Evolutionary conservation across 1,140 invertebrate species (phyloP), one percentile per base, ranked within the genome.

Genomic region (Chrysopa pallens): DNA sequence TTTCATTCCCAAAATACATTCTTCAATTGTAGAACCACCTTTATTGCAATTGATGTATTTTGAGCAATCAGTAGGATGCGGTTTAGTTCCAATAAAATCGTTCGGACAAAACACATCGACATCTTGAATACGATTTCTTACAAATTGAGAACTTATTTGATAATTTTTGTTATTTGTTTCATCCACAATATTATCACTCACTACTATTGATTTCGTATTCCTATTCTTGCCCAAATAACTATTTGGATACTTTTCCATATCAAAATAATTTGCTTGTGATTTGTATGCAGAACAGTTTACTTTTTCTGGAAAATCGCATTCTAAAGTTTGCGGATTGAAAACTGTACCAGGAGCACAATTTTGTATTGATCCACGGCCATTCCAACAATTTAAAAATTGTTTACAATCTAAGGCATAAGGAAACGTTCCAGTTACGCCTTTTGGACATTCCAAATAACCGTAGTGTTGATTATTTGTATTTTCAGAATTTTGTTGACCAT

Each of bases 11-110:
- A 74, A 69, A 1, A 69, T 64, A 52, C 80, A 84, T 6, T 68
- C 67, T 50, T 74, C 67, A 2, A 74, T 59, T 31, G 60, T 55
- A 8, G 70, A 68, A 23, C 67, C 57, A 1, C 75, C 76, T 23
- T 72, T 68, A 56, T 66, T 74, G 49, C 80, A 83, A 50, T 74
- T 79, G 6, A 81, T 62, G 54, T 73, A 83, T 47, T 76, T 73
- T 48, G 69, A 67, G 40, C 80, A 83, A 48, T 80, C 72, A 23
- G 17, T 23, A 2, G 17, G 17, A 23, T 23, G 17, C 5, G 17
- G 2, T 23, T 23, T 23, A 23, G 5, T 23, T 23, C 17, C 17
- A 23, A 23, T 5, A 23, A 23, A 23, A 23, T 23, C 5, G 2
- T 23, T 5, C 5, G 17, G 17, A 5, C 17, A 23, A 23, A 23